Conservation (phyloP, 2,113 vertebrate species). For the Serinus canaria region DNA sequence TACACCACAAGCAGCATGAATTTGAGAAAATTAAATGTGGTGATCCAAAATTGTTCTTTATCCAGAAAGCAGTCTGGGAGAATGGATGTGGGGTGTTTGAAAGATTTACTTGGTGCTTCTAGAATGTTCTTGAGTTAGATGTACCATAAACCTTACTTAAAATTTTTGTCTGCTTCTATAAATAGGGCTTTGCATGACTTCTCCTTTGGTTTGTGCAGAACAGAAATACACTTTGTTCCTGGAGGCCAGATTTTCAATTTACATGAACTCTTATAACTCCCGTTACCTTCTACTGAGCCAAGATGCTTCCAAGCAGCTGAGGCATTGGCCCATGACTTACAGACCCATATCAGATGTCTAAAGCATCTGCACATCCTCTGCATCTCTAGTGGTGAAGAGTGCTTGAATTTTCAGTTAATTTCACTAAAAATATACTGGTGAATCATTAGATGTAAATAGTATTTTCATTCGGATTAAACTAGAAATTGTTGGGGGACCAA, state of each 20-base stretch:
- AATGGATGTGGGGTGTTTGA: background rate
- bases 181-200: background rate
- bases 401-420: background rate
- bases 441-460: background rate
- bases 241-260: conserved; percentile 12
- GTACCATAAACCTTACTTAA: background rate
- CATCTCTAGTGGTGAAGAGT: background rate
- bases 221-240: conserved; percentile 11
- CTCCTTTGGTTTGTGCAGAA: background rate
- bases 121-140: background rate
- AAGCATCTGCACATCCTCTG: background rate
- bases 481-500: background rate
- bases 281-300: background rate
- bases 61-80: background rate
- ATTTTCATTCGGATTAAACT: background rate
- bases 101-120: background rate
- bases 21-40: background rate
- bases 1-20: background rate
- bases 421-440: background rate
- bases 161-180: background rate
- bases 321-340: background rate
- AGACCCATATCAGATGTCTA: background rate
- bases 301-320: background rate
- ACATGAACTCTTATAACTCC: background rate
- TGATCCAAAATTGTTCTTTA: background rate